phyloP scores from a whole-genome alignment of 2,888 invertebrate species.

The Agrotis exclamationis region DNA sequence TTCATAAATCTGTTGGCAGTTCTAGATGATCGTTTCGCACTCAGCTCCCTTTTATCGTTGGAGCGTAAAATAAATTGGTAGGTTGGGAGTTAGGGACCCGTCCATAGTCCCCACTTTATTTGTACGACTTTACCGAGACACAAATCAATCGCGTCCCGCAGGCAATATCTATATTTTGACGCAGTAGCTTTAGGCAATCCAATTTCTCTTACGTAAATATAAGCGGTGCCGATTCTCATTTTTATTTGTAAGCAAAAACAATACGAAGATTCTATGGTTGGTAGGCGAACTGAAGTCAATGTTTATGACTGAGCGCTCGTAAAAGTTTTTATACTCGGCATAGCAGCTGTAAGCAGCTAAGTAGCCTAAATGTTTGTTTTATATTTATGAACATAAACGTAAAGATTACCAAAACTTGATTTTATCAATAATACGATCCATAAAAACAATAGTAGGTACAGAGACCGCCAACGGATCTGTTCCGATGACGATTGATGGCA shows the following conservation, averaged over 20 bases:
- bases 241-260: constrained; percentile 13
- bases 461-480: too few relatives aligned
- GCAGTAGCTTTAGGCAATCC: constrained; percentile 22
- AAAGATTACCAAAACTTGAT: background rate
- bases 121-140: constrained; percentile 21
- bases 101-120: constrained; percentile 25
- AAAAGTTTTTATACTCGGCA: background rate
- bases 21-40: constrained; percentile 32
- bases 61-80: constrained; percentile 51
- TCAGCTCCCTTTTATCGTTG: constrained; percentile 39
- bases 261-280: background rate
- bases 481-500: too few relatives aligned
- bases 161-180: constrained; percentile 40
- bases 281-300: background rate
- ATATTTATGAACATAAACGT: background rate
- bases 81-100: constrained; percentile 25
- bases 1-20: constrained; percentile 9
- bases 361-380: background rate
- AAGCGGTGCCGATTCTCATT: constrained; percentile 2
- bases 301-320: background rate
- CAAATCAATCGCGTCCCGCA: constrained; percentile 30
- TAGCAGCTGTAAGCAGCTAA: background rate
- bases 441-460: background rate
- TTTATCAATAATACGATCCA: background rate
- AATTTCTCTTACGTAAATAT: constrained; percentile 35